Evolutionary conservation across 2,113 vertebrate species (phyloP).

Genomic region (Bos taurus): ARS-UCD2.0 NC_037357.1:134615501-134616000

Average conservation of each 20-base stretch:
- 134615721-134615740: background rate
- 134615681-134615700: background rate
- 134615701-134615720: background rate
- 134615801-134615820: background rate
- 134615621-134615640: fast-evolving
- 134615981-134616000: background rate
- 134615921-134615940: too few species aligned
- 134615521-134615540: too few species aligned
- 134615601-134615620: background rate
- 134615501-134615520: too few species aligned
- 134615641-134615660: background rate
- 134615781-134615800: background rate
- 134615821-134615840: background rate
- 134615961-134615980: background rate
- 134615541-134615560: too few species aligned
- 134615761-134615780: background rate
- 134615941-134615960: background rate
- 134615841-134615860: fast-evolving
- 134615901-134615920: background rate
- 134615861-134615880: fast-evolving
- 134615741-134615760: background rate
- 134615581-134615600: background rate
- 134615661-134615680: background rate
- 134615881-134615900: background rate
- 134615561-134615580: too few species aligned